Conservation (phyloP, 2,113 vertebrate genomes). For the Benitochromis conjunctus region DNA sequence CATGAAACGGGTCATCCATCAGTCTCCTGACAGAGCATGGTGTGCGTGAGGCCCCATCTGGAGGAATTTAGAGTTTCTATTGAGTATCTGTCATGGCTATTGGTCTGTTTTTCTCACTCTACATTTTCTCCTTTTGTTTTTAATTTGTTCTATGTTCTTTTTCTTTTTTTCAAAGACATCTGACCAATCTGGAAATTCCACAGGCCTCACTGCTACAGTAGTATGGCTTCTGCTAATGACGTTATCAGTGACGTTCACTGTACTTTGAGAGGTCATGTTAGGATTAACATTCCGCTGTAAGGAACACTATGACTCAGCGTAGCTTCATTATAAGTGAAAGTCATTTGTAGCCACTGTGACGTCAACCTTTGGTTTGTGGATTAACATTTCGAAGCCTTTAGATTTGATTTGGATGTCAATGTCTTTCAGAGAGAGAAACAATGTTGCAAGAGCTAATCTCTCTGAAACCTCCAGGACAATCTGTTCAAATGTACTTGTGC, state of each 20-base stretch:
- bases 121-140: neutral
- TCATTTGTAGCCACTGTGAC: neutral
- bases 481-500: neutral
- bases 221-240: neutral
- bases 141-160: neutral
- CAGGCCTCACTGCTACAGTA: neutral
- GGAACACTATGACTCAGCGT: neutral
- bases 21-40: neutral
- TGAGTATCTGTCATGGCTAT: neutral
- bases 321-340: neutral
- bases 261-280: neutral
- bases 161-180: neutral
- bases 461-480: neutral
- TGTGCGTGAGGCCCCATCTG: neutral
- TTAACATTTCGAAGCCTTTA: neutral
- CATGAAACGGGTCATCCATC: constrained; percentile 25
- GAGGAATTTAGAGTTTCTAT: neutral
- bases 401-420: neutral
- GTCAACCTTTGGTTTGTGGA: neutral
- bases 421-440: neutral
- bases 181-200: neutral
- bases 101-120: neutral
- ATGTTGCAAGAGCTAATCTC: neutral
- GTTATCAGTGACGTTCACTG: neutral
- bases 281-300: neutral